Evolutionary conservation across 2,797 vertebrate genomes (phyloP).

Genomic region (Enteromius trimaculatus): DNA sequence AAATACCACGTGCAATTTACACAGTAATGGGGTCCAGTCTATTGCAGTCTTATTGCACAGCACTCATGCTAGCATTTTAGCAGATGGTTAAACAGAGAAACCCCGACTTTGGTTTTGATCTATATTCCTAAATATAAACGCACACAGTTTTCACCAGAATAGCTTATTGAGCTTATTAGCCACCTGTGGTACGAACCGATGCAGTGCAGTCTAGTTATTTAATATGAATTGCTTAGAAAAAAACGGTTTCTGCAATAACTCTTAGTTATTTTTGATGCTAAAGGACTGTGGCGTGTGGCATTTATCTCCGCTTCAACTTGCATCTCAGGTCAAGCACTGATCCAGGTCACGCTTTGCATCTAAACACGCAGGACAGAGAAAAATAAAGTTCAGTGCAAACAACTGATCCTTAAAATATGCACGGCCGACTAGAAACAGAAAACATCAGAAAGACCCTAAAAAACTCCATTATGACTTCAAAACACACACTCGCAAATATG

Average conservation of each 20-base stretch:
- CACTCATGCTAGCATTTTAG: neutral
- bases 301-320: constrained; percentile 36
- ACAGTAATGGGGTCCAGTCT: neutral
- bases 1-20: constrained; percentile 19
- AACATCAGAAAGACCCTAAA: neutral
- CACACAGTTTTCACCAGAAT: neutral
- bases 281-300: constrained; percentile 51
- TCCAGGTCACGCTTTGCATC: constrained; percentile 33
- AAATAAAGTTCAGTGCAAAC: constrained; percentile 10
- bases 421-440: constrained; percentile 21
- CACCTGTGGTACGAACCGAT: neutral
- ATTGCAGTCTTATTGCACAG: neutral
- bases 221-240: constrained; percentile 8
- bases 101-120: neutral
- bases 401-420: constrained; percentile 30
- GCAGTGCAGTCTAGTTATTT: neutral
- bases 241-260: constrained; percentile 34
- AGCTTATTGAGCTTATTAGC: constrained; percentile 30
- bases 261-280: constrained; percentile 48
- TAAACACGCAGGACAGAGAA: neutral
- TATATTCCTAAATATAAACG: constrained; percentile 38
- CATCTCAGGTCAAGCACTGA: constrained; percentile 33
- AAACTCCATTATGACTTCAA: constrained; percentile 12
- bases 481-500: constrained; percentile 10
- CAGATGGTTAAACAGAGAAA: constrained; percentile 30